Evolutionary conservation across 2,888 invertebrate species (phyloP).

Genomic region (Athetis lepigone): DNA sequence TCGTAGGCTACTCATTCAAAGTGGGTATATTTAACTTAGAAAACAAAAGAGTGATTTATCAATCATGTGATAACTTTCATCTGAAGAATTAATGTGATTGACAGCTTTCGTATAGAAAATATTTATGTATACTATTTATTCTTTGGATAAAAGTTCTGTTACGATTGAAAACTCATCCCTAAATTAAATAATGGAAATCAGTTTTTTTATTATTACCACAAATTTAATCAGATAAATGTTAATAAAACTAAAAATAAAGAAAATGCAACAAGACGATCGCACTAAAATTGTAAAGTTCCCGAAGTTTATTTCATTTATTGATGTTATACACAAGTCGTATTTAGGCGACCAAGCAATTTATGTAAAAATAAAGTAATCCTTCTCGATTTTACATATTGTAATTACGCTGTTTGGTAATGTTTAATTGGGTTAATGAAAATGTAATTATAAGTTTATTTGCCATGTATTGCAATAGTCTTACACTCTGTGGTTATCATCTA

Average conservation of each 20-base stretch:
- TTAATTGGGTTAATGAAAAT: slow-evolving; percentile 26
- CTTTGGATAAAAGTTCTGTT: neutral
- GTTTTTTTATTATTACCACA: neutral
- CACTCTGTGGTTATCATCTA: too few species aligned
- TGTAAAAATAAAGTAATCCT: slow-evolving; percentile 47
- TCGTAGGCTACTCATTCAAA: too few species aligned
- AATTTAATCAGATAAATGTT: neutral
- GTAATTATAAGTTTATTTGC: too few species aligned
- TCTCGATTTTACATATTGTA: slow-evolving; percentile 43
- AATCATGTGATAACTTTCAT: neutral
- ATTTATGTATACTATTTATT: neutral
- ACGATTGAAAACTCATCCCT: neutral
- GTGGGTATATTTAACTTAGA: too few species aligned
- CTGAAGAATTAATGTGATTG: neutral
- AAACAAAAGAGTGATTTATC: neutral
- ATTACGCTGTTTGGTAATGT: slow-evolving; percentile 45
- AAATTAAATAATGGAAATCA: neutral
- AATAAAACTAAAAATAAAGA: neutral
- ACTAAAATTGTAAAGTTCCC: slow-evolving; percentile 44
- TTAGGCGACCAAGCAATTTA: slow-evolving; percentile 24
- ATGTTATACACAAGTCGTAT: slow-evolving; percentile 25
- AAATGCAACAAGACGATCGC: slow-evolving; percentile 43
- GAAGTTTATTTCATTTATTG: slow-evolving; percentile 28
- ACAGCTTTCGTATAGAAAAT: neutral
- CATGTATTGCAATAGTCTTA: too few species aligned